Evolutionary conservation across 1,140 invertebrate genomes (phyloP), one percentile per base, ranked within the genome.

Genomic region (Harlomillsia oculata): DNA sequence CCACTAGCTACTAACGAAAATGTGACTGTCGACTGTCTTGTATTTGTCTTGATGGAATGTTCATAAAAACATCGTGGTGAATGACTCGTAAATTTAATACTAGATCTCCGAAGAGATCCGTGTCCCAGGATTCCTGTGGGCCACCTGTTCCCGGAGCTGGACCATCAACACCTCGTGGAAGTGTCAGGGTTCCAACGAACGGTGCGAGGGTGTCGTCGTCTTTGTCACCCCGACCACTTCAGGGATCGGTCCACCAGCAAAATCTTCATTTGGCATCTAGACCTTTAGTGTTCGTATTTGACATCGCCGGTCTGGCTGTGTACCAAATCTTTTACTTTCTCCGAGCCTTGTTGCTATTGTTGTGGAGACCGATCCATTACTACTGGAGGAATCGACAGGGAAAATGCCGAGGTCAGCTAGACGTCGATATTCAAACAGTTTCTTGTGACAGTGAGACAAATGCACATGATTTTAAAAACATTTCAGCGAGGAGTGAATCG

Each of bases 221-320:
- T 29, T 2, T 36, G 2, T 21, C n/a, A 6, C 11, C 4, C 16
- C 29, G 20, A 13, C 52, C 1, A 32, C 29, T 14, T 5, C 52
- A 34, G 20, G 28, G 18, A 34, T 64, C 62, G 21, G 59, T 64
- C 14, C 62, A 64, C 45, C 58, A 60, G n/a, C 16, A 50, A 29
- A 64, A 64, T 46, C 55, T 64, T 8, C 54, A 64, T 32, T 29
- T 60, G 9, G 62, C 62, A 11, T 57, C 62, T 1, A 54, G 59
- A 34, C 62, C 62, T 8, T 25, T 64, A 5, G 51, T 53, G 0
- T 32, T 64, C 25, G 41, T 60, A 4, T 64, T 64, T 39, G 59
- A 64, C 46, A 37, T 53, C 30, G 55, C 51, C 29, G 57, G 57
- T 11, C 26, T 64, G 39, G 59, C 55, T 14, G 13, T 64, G 4